Evolutionary conservation across 1,140 invertebrate species (phyloP).

Genomic region (Elysia chlorotica): DNA sequence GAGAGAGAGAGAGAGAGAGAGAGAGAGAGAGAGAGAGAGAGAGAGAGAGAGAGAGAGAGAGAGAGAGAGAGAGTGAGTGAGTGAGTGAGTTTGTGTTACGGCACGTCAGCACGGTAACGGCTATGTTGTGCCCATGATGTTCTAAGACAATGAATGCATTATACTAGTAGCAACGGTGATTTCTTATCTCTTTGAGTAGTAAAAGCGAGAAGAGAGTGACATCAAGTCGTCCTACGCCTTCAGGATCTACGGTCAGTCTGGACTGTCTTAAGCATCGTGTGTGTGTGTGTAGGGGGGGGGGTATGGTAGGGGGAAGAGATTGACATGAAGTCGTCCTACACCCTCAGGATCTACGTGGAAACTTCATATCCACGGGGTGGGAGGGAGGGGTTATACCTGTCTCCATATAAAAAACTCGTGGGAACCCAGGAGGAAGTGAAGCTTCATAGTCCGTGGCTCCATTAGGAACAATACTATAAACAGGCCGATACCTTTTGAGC

Average conservation of each 20-base stretch:
- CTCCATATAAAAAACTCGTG: too few species aligned
- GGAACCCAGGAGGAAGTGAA: too few species aligned
- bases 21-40: background rate
- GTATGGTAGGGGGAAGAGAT: conserved; percentile 52
- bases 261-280: background rate
- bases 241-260: conserved; percentile 80
- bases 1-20: background rate
- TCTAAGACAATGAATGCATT: background rate
- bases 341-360: conserved; percentile 94
- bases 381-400: too few species aligned
- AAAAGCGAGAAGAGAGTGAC: conserved; percentile 64
- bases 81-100: too few species aligned
- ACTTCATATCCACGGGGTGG: too few species aligned
- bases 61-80: background rate
- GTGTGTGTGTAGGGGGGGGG: too few species aligned
- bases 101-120: too few species aligned
- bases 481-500: too few species aligned
- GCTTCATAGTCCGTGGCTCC: too few species aligned
- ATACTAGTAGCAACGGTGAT: background rate
- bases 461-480: too few species aligned
- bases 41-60: background rate
- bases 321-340: conserved; percentile 91
- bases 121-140: too few species aligned
- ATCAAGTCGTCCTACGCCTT: conserved; percentile 95
- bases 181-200: background rate